Evolutionary conservation across 2,888 invertebrate species (phyloP), one percentile per base, ranked within the genome.

Genomic region (Limnephilus rhombicus): DNA sequence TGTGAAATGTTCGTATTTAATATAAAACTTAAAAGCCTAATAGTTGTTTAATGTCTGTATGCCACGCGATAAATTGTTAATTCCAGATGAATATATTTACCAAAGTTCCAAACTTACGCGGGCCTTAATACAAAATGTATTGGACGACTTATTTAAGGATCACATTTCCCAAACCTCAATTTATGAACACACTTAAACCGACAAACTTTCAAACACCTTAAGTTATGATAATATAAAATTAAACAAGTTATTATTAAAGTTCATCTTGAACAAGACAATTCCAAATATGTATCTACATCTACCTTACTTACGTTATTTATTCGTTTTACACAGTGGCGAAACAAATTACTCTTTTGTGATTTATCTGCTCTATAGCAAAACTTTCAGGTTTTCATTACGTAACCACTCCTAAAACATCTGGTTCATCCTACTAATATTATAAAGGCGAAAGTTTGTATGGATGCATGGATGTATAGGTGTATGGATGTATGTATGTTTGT

Each of bases 231-330:
- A 41, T n/a, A 18, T 24, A 37, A 37, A 83, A 83, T 83, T 18
- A 83, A 83, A 83, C 83, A 24, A 37, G 37, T 24, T 37, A 83
- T 83, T 83, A 2, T 83, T 37, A n/a, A 83, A 83, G 37, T 83
- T 83, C 18, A 83, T 4, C 83, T 37, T 37, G 83, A 15, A 1
- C 34, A 37, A 83, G 37, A 83, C 37, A 83, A 83, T 83, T 37
- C 37, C 9, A 83, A 83, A 83, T n/a, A 83, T 34, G 13, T 34
- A 13, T 45, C 11, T 45, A 9, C 12, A 45, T 9, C 45, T 15
- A 68, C 2, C 24, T n/a, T 3, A n/a, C 68, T 9, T n/a, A 9
- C 9, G n/a, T 68, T 24, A 24, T 68, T 68, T 68, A 9, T 24
- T 24, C 68, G 7, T 68, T 68, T 68, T 68, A 68, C 68, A 68